Conservation (phyloP, 2,888 invertebrate genomes). For the Abrostola tripartita region DNA sequence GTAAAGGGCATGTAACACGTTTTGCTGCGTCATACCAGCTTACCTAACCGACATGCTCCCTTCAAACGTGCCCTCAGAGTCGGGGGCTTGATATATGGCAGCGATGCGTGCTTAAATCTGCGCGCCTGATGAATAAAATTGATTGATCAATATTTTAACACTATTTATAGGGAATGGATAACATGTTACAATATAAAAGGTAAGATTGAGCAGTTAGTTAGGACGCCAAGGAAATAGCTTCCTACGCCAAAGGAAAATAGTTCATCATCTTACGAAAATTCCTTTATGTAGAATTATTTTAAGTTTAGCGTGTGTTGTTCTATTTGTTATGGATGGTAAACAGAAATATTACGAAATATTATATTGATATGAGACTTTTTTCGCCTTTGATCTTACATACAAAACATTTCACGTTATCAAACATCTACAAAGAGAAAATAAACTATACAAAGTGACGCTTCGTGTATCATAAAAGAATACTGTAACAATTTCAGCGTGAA, state of each 20-base stretch:
- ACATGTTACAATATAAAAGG: too few relatives aligned
- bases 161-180: slow-evolving; percentile 4
- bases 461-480: slow-evolving; percentile 31
- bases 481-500: slow-evolving; percentile 16
- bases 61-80: slow-evolving; percentile 59
- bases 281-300: too few relatives aligned
- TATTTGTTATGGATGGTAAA: too few relatives aligned
- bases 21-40: slow-evolving; percentile 63
- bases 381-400: too few relatives aligned
- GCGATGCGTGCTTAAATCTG: slow-evolving; percentile 59
- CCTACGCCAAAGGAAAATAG: too few relatives aligned
- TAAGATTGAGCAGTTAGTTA: too few relatives aligned
- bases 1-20: slow-evolving; percentile 37
- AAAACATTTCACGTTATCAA: too few relatives aligned
- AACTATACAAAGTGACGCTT: slow-evolving; percentile 30
- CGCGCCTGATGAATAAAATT: slow-evolving; percentile 54
- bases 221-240: too few relatives aligned
- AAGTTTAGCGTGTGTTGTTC: too few relatives aligned
- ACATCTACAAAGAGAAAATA: slow-evolving; percentile 22
- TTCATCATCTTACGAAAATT: too few relatives aligned
- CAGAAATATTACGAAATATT: too few relatives aligned
- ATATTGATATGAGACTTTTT: too few relatives aligned
- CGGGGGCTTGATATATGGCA: slow-evolving; percentile 64
- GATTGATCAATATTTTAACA: slow-evolving; percentile 54
- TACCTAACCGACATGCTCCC: slow-evolving; percentile 58